Base-by-base conservation (phyloP, 1,140 invertebrate species). In the Frieseomelitta varia region DNA sequence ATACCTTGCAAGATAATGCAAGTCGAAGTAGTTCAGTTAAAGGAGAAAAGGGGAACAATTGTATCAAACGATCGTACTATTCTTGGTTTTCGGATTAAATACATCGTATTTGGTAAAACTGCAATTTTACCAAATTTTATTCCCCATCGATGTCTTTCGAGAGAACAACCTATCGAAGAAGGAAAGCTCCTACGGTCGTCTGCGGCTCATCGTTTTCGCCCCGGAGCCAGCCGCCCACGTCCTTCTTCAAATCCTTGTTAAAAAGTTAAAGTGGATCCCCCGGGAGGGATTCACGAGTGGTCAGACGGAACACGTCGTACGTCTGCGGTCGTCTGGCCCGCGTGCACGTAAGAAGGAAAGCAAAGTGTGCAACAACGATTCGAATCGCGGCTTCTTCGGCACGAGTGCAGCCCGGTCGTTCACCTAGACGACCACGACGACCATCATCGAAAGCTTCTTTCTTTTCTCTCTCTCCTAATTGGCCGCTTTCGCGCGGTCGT, bases 181-280 rank as follows among this genome's bases (percentile, higher is more conserved):
- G 30, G 30, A 2, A 30, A 30, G n/a, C 10, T 17, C 15, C 63
- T 80, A 63, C 61, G 56, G 76, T 65, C 63, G 34, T 15, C 79
- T 61, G 8, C 55, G 8, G 27, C 8, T n/a, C 58, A 34, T 71
- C 80, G 56, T 78, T 85, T 81, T 55, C 67, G 74, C 55, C 78
- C 65, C 58, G 17, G 24, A 56, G 47, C 68, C 79, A 65, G 39
- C 84, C 81, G 39, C 30, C 87, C 81, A 63, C 81, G 81, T 76
- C 65, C 92, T 93, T 91, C 88, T 92, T 93, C 88, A 91, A 89
- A 91, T 92, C 86, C 92, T 93, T 91, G 90, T 93, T 93, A 93
- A 93, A 91, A 94, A 93, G 88, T 93, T 91, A 78, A 90, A 92
- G 90, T 90, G 88, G 87, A 90, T 87, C 90, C 58, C 85, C 81